A percentile compares a stretch with the other conserved stretches of the same genome.
phyloP scores from a whole-genome alignment of 2,888 invertebrate genomes.

The Tipula confusa region DNA sequence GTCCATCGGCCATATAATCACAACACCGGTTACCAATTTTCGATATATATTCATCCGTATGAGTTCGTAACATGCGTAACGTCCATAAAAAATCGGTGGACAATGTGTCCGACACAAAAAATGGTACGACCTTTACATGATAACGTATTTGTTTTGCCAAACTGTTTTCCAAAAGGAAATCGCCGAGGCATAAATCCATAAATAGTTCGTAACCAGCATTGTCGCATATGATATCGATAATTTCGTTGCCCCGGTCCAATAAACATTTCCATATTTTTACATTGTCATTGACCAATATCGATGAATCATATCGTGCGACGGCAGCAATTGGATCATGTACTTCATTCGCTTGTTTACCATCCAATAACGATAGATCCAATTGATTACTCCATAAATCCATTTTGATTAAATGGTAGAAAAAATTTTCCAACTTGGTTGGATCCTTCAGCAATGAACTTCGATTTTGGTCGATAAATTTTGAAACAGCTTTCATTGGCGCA shows the following conservation, averaged over 20 bases:
- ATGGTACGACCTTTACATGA: conserved; percentile 84
- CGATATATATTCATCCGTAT: conserved; percentile 41
- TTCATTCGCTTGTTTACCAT: conserved; percentile 61
- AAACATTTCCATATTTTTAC: conserved; percentile 52
- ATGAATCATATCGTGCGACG: conserved; percentile 53
- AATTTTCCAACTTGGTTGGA: background rate
- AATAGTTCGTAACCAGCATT: conserved; percentile 93
- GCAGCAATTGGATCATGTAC: conserved; percentile 55
- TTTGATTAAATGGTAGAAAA: conserved; percentile 30
- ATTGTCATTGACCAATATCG: conserved; percentile 61
- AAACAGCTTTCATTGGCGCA: conserved; percentile 39
- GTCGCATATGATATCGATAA: conserved; percentile 75
- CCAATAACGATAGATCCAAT: conserved; percentile 83
- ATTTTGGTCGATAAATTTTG: conserved; percentile 27
- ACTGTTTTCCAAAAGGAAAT: conserved; percentile 63
- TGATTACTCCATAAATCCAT: conserved; percentile 91
- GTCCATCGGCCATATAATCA: conserved; percentile 53
- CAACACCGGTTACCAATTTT: conserved; percentile 59
- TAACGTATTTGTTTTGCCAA: conserved; percentile 67
- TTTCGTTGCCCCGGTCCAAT: conserved; percentile 35
- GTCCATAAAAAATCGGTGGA: conserved; percentile 68
- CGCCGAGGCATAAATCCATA: conserved; percentile 81
- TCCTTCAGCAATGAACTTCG: background rate
- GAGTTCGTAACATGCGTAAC: conserved; percentile 51
- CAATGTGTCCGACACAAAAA: conserved; percentile 93